Conservation (phyloP, 2,797 vertebrate species). For the Perodicticus potto region DNA sequence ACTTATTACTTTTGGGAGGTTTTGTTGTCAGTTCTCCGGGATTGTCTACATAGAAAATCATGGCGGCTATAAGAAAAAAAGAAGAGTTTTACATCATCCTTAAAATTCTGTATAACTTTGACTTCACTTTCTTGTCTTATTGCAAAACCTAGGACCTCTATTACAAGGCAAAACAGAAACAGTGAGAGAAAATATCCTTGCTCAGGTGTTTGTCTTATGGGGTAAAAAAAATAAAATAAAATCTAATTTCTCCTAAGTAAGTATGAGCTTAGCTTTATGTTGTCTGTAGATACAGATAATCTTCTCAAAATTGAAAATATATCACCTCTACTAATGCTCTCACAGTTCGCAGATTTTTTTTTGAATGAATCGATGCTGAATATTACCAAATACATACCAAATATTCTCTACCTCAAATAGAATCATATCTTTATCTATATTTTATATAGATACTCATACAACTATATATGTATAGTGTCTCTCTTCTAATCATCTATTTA, state of each 20-base stretch:
- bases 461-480: no score
- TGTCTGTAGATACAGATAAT: no score
- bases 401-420: background rate
- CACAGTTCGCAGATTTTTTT: background rate
- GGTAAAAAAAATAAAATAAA: background rate
- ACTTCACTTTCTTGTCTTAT: slow-evolving; percentile 7
- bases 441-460: no score
- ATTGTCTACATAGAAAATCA: background rate
- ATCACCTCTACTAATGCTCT: background rate
- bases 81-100: background rate
- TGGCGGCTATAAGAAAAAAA: background rate
- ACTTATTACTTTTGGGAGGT: background rate
- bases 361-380: no score
- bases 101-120: background rate
- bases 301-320: background rate
- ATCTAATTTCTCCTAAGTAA: background rate
- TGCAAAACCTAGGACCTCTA: background rate
- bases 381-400: background rate
- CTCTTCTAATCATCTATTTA: no score
- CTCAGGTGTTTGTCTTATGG: background rate
- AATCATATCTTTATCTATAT: no score
- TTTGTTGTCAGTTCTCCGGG: background rate
- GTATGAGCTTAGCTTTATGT: background rate
- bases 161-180: background rate
- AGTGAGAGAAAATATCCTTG: background rate